Evolutionary conservation across 1,140 invertebrate species (phyloP).

Genomic region (Chelonus insularis): DNA sequence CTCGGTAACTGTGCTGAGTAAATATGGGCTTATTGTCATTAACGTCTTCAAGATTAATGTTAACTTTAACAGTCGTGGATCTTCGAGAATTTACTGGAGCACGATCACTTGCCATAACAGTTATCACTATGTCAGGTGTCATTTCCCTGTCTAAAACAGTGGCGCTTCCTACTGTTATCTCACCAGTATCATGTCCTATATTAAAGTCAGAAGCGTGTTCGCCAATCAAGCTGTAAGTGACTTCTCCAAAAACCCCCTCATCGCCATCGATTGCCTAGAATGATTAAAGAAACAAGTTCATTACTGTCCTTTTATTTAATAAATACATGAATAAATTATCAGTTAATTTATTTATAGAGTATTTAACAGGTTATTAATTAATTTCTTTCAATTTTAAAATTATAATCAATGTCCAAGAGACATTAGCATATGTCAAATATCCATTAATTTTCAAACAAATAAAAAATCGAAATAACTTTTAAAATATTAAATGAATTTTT

Average conservation of each 20-base stretch:
- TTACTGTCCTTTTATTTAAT: too few species aligned
- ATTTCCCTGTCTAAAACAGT: conserved; percentile 80
- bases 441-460: too few species aligned
- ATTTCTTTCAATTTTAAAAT: too few species aligned
- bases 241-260: conserved; percentile 71
- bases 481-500: too few species aligned
- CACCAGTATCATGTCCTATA: conserved; percentile 74
- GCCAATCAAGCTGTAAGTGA: conserved; percentile 78
- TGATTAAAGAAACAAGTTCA: too few species aligned
- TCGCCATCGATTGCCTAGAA: conserved; percentile 71
- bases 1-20: conserved; percentile 72
- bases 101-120: conserved; percentile 79
- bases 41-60: conserved; percentile 78
- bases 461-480: too few species aligned
- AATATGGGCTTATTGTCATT: conserved; percentile 86
- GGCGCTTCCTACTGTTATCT: conserved; percentile 74
- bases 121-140: conserved; percentile 71
- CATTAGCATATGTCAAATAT: too few species aligned
- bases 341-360: too few species aligned
- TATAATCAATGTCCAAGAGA: too few species aligned
- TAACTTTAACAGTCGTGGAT: conserved; percentile 73
- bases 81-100: conserved; percentile 70
- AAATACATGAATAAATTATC: too few species aligned
- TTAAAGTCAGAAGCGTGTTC: conserved; percentile 71
- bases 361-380: too few species aligned